Evolutionary conservation across 2,888 invertebrate species (phyloP), one percentile per base, ranked within the genome.

Genomic region (Drosophila neonasuta): DNA sequence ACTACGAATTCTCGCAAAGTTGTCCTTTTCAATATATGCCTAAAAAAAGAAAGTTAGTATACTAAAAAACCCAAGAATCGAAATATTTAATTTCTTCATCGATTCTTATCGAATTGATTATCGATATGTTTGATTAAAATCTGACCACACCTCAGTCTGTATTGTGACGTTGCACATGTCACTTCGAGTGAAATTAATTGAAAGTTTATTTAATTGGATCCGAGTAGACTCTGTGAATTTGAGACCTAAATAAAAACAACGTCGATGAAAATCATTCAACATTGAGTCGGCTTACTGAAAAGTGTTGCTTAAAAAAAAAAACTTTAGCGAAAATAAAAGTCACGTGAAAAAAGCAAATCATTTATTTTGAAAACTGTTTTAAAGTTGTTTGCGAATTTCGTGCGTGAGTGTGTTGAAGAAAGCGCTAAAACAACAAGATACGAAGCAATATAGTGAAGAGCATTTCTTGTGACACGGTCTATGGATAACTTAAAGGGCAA

Each of bases 401-500:
- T 20, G 46, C 11, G 15, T 45, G 7, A 30, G 29, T 51, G 6
- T 29, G 39, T 13, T 6, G 39, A 34, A 11, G 39, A 39, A 39
- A 2, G 13, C 3, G n/a, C 13, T 13, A 6, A 13, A 39, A 13
- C 9, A 32, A n/a, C 36, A 13, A 39, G n/a, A 39, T 24, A 24
- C 24, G 36, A n/a, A 2, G 11, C 5, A 39, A 13, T 15, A 13
- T 17, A 17, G 32, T 11, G 30, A 20, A 9, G 24, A 24, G 24
- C 5, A 5, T 24, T 24, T 24, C 24, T 24, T 24, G 24, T 24
- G 32, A 4, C 32, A 32, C n/a, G 6, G 1, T n/a, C 5, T 36
- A 80, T 80, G 80, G 85, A 80, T 10, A 80, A 80, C 55, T 32
- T 79, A 46, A 79, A 82, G 34, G 63, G 58, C 3, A 82, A 81